Evolutionary conservation across 2,113 vertebrate species (phyloP), one percentile per base, ranked within the genome.

Genomic region (Saguinus imperator): DNA sequence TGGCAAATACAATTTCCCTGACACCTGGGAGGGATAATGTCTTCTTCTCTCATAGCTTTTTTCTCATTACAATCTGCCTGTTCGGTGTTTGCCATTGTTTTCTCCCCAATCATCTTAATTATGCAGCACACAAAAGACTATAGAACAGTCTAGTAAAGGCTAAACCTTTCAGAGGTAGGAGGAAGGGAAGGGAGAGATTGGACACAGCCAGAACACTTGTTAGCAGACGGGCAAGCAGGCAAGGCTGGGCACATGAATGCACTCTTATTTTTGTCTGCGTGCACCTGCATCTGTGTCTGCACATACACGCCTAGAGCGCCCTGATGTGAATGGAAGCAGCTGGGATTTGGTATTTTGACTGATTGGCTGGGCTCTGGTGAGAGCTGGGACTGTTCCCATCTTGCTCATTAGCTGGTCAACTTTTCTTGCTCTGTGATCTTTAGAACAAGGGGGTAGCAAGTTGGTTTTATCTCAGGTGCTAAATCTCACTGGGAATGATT

Each of bases 221-320:
- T 5, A 18, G 57, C 8, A 16, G 83, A 23, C 3, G 29, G 50
- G 70, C 55, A n/a, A 23, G 50, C 61, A 18, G 52, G 27, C 27
- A 0, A 8, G 18, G 37, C 82, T 3, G 50, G 72, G 32, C 52
- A 58, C 23, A 20, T 0, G 0, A 4, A 0, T 0, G 13, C 7
- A 0, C 32, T 21, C 3, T 0, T 17, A 4, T 18, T 57, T 40
- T 58, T 8, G 35, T 37, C n/a, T 10, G 3, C 6, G 2, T 14
- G 21, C 76, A 27, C 64, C 55, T 61, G 87, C 0, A 5, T 3
- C 0, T 16, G 6, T 25, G 35, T 52, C 58, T 32, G 0, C 48
- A 21, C 1, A 0, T 0, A 8, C 8, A 11, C 17, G 58, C 29
- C 4, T 3, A 16, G 40, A 27, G 23, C 27, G 11, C 9, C 0